A percentile compares a stretch with the other conserved stretches of the same genome.
Evolutionary conservation across 2,888 invertebrate species (phyloP).

Genomic region (Priapulus caudatus): DNA sequence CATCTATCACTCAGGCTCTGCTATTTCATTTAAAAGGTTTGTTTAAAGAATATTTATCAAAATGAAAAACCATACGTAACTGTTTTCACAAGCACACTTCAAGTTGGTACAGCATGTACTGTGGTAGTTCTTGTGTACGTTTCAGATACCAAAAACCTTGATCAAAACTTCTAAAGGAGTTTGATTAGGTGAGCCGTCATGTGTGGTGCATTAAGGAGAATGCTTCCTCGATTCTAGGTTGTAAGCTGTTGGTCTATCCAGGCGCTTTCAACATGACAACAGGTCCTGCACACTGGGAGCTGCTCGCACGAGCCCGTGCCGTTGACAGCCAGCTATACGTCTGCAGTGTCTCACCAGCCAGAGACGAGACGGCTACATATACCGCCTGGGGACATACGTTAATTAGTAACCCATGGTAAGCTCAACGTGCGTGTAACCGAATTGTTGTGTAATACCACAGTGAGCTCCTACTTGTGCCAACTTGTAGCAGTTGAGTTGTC

Average conservation of each 20-base stretch:
- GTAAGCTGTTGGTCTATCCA: conserved; percentile 75
- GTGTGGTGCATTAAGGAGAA: conserved; percentile 6
- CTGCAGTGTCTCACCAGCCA: conserved; percentile 68
- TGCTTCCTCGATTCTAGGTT: too few species aligned
- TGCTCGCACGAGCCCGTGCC: conserved; percentile 66
- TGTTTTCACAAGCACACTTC: too few species aligned
- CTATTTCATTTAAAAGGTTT: too few species aligned
- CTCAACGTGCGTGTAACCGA: too few species aligned
- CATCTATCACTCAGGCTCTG: too few species aligned
- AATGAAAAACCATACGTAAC: too few species aligned
- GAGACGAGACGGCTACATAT: conserved; percentile 57
- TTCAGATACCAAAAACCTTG: neutral
- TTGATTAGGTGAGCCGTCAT: neutral
- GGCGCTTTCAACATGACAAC: conserved; percentile 94
- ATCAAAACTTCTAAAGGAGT: neutral
- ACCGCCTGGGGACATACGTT: conserved; percentile 79
- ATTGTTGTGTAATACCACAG: too few species aligned
- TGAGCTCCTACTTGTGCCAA: too few species aligned
- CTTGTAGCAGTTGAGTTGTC: too few species aligned
- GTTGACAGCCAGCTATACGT: conserved; percentile 76
- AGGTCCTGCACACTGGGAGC: conserved; percentile 83
- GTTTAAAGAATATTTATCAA: too few species aligned
- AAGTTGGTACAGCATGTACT: neutral
- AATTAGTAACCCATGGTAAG: conserved; percentile 61
- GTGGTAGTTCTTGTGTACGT: neutral